Base-by-base conservation (phyloP, 2,113 vertebrate genomes). In the Montifringilla adamsi region DNA sequence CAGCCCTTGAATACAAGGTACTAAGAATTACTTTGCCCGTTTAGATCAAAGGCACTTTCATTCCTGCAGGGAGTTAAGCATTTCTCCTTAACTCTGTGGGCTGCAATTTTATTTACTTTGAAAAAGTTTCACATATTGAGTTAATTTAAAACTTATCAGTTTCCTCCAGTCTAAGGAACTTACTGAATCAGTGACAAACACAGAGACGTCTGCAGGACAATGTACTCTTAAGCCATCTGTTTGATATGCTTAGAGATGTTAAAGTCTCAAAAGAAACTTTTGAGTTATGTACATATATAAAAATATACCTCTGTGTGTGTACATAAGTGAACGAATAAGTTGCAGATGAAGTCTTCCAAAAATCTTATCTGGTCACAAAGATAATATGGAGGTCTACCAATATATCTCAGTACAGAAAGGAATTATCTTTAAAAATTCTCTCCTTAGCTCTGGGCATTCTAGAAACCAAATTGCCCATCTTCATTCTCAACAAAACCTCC, bases 21-120 rank as follows among this genome's bases (percentile, higher is more conserved):
- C 84, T 72, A 89, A 87, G 75, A 84, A 90, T 59, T 73, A 70
- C 64, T 86, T 33, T 62, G 77, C 43, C 72, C 84, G 39, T 64
- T 95, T 49, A 96, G 74, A 95, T 85, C 93, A 95, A 95, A 95
- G 55, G 33, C 59, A 70, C 64, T 91, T 73, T 73, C 53, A 50
- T 76, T 95, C 46, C 81, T 85, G 81, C 53, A 89, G 77, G 59
- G 74, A 93, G 53, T 85, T 78, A 92, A 91, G 74, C 69, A 79
- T 73, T 79, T 21, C 47, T 55, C 62, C 37, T 86, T 64, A 79
- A 85, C 49, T 84, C 56, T 55, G 50, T 39, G 39, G 70, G 59
- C 28, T 79, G 43, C 21, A 89, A 90, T 87, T 93, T 49, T 87
- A 93, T 91, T 94, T 93, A 89, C 39, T 88, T 91, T 90, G 82